Conservation (phyloP, 2,797 vertebrate genomes). For the Myotis findleyi region DNA sequence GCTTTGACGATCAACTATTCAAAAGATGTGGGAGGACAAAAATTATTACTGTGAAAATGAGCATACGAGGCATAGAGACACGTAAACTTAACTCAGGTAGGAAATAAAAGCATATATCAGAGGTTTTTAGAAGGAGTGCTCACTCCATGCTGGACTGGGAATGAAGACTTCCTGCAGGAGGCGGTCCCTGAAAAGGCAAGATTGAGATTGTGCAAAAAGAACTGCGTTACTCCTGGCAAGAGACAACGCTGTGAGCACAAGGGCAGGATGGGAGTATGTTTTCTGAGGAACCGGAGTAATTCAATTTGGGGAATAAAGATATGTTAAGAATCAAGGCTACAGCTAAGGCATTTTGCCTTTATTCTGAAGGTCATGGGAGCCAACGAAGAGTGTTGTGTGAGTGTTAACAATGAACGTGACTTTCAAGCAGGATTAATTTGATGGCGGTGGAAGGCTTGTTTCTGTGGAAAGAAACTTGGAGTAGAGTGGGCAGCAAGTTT, state of each 20-base stretch:
- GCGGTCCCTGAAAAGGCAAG: not conserved
- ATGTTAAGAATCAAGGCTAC: not conserved
- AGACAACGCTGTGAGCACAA: not conserved
- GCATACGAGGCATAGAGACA: not conserved
- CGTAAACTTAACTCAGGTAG: not conserved
- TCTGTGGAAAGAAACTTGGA: not conserved
- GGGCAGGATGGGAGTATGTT: not conserved
- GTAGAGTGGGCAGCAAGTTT: not conserved
- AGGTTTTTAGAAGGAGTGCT: not conserved
- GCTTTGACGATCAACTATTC: slow-evolving; percentile 54
- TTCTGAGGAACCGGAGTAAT: not conserved
- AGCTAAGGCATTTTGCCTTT: not conserved
- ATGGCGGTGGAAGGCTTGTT: not conserved
- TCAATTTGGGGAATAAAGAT: not conserved
- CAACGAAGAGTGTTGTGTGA: not conserved
- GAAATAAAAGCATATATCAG: not conserved
- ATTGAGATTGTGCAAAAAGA: not conserved
- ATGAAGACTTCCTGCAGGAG: not conserved
- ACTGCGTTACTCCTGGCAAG: not conserved
- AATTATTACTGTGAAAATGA: not conserved
- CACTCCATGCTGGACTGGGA: not conserved
- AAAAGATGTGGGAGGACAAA: slow-evolving; percentile 23
- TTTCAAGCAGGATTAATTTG: not conserved
- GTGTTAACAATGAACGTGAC: not conserved
- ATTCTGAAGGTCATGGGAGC: not conserved